Evolutionary conservation across 2,797 vertebrate genomes (phyloP).

Genomic region (Cryptoblepharus egeriae): DNA sequence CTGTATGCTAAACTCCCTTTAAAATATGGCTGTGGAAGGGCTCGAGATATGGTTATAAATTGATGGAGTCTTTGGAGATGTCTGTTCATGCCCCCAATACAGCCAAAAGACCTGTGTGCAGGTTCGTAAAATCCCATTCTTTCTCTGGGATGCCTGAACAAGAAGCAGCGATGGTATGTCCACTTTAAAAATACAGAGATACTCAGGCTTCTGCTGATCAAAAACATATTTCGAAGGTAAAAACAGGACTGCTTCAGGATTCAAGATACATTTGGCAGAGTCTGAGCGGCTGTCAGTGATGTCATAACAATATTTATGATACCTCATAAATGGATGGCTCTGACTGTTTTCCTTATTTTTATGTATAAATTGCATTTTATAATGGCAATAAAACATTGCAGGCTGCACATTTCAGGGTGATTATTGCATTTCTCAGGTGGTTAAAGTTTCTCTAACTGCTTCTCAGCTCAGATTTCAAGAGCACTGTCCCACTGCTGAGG

Average conservation of each 20-base stretch:
- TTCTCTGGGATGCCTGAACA: neutral
- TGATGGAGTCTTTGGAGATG: neutral
- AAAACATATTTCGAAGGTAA: slow-evolving; percentile 73
- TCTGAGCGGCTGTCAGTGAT: slow-evolving; percentile 74
- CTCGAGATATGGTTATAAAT: fast-evolving
- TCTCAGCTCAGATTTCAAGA: slow-evolving; percentile 73
- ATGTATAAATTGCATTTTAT: slow-evolving; percentile 74
- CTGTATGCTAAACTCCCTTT: neutral
- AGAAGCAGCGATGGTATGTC: neutral
- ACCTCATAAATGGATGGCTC: slow-evolving; percentile 73
- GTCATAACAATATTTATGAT: slow-evolving; percentile 76
- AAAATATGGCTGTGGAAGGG: neutral
- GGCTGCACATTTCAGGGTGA: slow-evolving; percentile 72
- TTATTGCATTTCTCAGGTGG: slow-evolving; percentile 75
- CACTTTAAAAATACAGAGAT: slow-evolving; percentile 44
- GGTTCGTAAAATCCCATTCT: neutral
- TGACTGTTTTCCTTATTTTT: slow-evolving; percentile 75
- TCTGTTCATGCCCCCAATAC: neutral
- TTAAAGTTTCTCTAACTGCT: slow-evolving; percentile 76
- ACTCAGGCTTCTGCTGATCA: slow-evolving; percentile 51
- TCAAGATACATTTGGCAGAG: slow-evolving; percentile 66
- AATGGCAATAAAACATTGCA: slow-evolving; percentile 74
- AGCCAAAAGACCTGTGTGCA: neutral
- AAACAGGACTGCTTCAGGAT: slow-evolving; percentile 56
- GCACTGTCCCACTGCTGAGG: slow-evolving; percentile 69